A percentile compares a stretch with the other conserved stretches of the same genome.
Evolutionary conservation across 2,113 vertebrate species (phyloP).

Genomic region (Triplophysa dalaica): DNA sequence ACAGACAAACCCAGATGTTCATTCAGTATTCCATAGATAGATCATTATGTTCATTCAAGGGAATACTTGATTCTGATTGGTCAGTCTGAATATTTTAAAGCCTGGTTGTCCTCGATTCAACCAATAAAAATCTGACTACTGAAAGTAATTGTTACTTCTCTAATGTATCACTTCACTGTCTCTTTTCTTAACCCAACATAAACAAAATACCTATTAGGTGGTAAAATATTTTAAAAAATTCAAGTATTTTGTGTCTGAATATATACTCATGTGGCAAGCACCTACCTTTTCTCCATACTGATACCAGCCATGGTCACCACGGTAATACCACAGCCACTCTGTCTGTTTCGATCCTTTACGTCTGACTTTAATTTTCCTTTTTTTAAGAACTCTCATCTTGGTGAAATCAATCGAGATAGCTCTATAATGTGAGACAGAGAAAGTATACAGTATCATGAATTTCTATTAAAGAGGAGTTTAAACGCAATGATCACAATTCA

Average conservation of each 20-base stretch:
- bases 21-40: too few species aligned
- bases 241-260: too few species aligned
- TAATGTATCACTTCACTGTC: too few species aligned
- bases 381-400: constrained; percentile 59
- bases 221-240: too few species aligned
- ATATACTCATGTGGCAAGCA: background rate
- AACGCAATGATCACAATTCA: too few species aligned
- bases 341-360: constrained; percentile 62
- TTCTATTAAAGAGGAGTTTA: background rate
- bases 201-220: too few species aligned
- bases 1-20: background rate
- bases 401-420: constrained; percentile 66
- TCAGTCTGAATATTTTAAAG: too few species aligned
- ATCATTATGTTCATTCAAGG: too few species aligned
- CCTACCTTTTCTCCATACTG: constrained; percentile 66
- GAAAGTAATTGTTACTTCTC: too few species aligned
- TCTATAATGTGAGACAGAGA: constrained; percentile 51
- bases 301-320: constrained; percentile 51
- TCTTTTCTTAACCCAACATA: too few species aligned
- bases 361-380: constrained; percentile 60
- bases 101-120: background rate
- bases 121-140: background rate
- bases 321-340: constrained; percentile 69
- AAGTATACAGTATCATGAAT: background rate
- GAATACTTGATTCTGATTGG: background rate